Evolutionary conservation across 2,888 invertebrate species (phyloP), one percentile per base, ranked within the genome.

Genomic region (Acleris emargana): DNA sequence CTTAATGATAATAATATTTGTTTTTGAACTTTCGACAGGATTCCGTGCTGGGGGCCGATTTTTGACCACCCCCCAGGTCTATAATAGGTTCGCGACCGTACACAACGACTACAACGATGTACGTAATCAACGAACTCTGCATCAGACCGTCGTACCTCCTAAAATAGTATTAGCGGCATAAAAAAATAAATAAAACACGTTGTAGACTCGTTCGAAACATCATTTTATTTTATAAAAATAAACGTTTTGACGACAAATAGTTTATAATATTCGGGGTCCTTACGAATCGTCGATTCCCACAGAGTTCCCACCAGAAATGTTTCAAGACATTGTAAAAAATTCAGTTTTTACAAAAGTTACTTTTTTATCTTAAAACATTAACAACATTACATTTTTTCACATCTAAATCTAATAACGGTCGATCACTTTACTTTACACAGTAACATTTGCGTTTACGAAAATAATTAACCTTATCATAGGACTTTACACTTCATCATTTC

Each of bases 251-350:
- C 93, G 92, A 93, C 93, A 93, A 93, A 89, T 91, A 92, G 91
- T 91, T 83, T 91, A 90, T 87, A 92, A 92, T 91, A 88, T 89
- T 89, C 85, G 91, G 92, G 92, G 90, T 91, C 89, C 89, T 89
- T 88, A 87, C 86, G 87, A 90, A 86, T 87, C 79, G 80, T 78
- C 77, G 78, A 84, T 90, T 84, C 87, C 82, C 80, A 79, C 78
- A 78, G 87, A 87, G 85, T 84, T 79, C 80, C 81, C 87, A 78
- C 81, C 84, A 83, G 87, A 87, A 94, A 94, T 94, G 94, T 94
- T 94, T 94, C 94, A 94, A 95, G 95, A 95, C 94, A 94, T 94
- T 94, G 94, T 94, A 93, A 93, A 93, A 93, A 93, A 91, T 88
- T 90, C 86, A 93, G 94, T 93, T 93, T 93, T 94, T 94, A 94